Percentiles rank a stretch among this genome's conserved stretches.
These are phyloP conservation scores for Ennomos quercinarius DNA, from an alignment of 2,888 invertebrate species.

Conservation along the genomic window DNA sequence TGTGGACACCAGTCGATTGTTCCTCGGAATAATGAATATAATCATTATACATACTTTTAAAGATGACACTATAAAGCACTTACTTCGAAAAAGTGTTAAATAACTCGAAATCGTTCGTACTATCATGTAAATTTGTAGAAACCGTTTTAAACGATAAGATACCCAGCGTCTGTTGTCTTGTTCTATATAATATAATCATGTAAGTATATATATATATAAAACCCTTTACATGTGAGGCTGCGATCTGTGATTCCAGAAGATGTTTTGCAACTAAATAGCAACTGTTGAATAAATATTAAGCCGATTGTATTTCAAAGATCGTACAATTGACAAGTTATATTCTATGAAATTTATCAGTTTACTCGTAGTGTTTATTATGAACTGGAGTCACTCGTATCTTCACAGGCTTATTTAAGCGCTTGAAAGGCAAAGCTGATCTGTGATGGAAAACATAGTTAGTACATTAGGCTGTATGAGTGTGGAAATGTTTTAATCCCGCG, in stretches of 20 bases:
- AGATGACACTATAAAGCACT: background rate
- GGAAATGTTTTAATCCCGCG: constrained; percentile 50
- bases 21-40: constrained; percentile 2
- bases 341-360: background rate
- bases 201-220: constrained; percentile 6
- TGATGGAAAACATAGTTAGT: constrained; percentile 81
- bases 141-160: constrained; percentile 2
- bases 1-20: background rate
- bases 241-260: constrained; percentile 30
- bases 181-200: constrained; percentile 6
- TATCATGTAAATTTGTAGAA: constrained; percentile 15
- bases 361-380: background rate
- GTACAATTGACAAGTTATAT: no score
- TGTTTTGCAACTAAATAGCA: background rate
- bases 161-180: constrained; percentile 7
- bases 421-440: constrained; percentile 79
- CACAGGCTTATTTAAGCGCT: constrained; percentile 61
- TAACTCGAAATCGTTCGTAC: background rate
- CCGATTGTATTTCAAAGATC: background rate
- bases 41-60: background rate
- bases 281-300: background rate
- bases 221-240: constrained; percentile 42
- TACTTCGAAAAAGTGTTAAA: background rate
- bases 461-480: constrained; percentile 70
- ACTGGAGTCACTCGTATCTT: constrained; percentile 54